These are phyloP conservation scores for Cyprinodon diabolis DNA, from an alignment of 2,797 vertebrate genomes.

Conservation along the genomic window DNA sequence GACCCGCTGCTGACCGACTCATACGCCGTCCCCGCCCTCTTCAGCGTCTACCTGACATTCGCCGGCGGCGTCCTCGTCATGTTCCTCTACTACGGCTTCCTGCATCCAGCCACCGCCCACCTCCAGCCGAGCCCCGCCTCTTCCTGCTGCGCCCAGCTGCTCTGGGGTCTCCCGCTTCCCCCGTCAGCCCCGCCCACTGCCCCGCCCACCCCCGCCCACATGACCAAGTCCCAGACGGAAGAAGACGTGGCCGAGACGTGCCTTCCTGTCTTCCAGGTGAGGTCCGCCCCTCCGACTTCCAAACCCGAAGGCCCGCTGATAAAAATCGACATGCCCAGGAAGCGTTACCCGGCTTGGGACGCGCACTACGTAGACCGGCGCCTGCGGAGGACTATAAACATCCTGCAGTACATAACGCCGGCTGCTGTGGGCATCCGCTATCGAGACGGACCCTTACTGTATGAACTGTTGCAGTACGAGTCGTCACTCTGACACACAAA, in stretches of 20 bases:
- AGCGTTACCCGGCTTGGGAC: slow-evolving; percentile 97
- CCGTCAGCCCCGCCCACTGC: slow-evolving; percentile 95
- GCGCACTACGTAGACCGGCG: slow-evolving; percentile 98
- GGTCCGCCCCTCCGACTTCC: slow-evolving; percentile 85
- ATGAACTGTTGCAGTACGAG: slow-evolving; percentile 98
- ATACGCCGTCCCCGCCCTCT: slow-evolving; percentile 93
- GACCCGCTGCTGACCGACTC: slow-evolving; percentile 91
- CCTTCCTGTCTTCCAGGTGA: slow-evolving; percentile 99
- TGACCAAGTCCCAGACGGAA: slow-evolving; percentile 71
- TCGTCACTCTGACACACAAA: slow-evolving; percentile 91
- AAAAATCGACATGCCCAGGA: slow-evolving; percentile 99
- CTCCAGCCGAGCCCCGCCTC: slow-evolving; percentile 88
- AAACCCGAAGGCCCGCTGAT: slow-evolving; percentile 93
- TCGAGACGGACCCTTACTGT: slow-evolving; percentile 95
- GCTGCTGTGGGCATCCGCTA: slow-evolving; percentile 96
- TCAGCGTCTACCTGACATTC: slow-evolving; percentile 95
- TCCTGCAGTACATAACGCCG: slow-evolving; percentile 96
- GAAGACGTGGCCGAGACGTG: slow-evolving; percentile 91
- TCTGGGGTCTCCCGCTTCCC: slow-evolving; percentile 97
- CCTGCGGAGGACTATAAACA: slow-evolving; percentile 98
- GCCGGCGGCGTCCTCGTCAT: slow-evolving; percentile 92
- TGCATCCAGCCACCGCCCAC: slow-evolving; percentile 93
- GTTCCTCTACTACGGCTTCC: slow-evolving; percentile 96
- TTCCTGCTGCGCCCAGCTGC: slow-evolving; percentile 98
- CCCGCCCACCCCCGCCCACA: slow-evolving; percentile 82